Evolutionary conservation across 2,797 vertebrate genomes (phyloP).

Genomic region (Otolemur crassicaudatus): DNA sequence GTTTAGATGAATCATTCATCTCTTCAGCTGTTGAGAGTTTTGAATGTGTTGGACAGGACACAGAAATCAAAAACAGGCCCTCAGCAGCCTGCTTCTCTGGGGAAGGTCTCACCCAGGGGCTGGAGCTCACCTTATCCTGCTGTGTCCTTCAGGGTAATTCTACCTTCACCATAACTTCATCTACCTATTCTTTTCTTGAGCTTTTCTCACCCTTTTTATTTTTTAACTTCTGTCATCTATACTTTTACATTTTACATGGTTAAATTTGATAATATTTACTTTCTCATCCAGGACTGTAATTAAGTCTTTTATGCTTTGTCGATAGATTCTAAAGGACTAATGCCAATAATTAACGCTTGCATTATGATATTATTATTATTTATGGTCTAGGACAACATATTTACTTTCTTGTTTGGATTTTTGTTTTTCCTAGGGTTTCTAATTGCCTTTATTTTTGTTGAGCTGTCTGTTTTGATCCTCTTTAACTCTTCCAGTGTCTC

Average conservation of each 20-base stretch:
- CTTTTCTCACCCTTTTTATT: background rate
- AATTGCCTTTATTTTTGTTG: conserved; percentile 4
- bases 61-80: background rate
- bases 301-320: too few species aligned
- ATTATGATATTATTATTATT: background rate
- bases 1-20: conserved; percentile 49
- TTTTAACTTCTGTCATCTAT: background rate
- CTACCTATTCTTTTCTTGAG: background rate
- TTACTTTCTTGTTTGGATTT: conserved; percentile 5
- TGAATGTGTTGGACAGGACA: background rate
- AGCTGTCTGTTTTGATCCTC: background rate
- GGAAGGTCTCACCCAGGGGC: background rate
- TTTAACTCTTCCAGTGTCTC: background rate
- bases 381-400: background rate
- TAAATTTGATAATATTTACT: background rate
- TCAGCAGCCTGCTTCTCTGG: background rate
- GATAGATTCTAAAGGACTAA: background rate
- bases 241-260: conserved; percentile 2
- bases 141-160: background rate
- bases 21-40: conserved; percentile 27
- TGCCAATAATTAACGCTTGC: background rate
- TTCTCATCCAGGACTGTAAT: background rate
- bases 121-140: background rate
- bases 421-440: conserved; percentile 1
- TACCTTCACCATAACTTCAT: background rate